phyloP scores from a whole-genome alignment of 2,797 vertebrate species.

The Atherinosoma microstoma region DNA sequence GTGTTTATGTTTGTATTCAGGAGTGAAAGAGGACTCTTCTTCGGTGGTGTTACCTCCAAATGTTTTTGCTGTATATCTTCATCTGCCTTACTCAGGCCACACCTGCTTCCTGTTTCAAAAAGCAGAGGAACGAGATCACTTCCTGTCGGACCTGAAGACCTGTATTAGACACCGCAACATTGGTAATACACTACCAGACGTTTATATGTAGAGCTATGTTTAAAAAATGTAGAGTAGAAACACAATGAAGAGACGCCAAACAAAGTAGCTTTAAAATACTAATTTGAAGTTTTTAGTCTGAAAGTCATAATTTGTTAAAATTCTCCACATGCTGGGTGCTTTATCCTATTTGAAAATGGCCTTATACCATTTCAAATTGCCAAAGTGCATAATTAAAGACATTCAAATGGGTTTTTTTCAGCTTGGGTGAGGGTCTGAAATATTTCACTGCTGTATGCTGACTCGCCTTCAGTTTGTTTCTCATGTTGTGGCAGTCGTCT shows the following conservation, averaged over 20 bases:
- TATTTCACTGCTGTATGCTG: background rate
- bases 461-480: conserved; percentile 5
- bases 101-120: conserved; percentile 87
- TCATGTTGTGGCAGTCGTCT: conserved; percentile 38
- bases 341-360: background rate
- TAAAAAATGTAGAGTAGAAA: no score
- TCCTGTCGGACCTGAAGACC: conserved; percentile 85
- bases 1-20: conserved; percentile 62
- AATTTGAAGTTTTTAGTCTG: no score
- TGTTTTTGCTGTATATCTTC: conserved; percentile 87
- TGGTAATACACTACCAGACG: conserved; percentile 70
- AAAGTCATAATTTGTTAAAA: background rate
- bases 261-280: background rate
- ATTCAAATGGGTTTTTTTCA: background rate
- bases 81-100: conserved; percentile 86
- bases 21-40: conserved; percentile 80
- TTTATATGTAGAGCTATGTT: background rate
- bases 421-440: background rate
- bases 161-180: conserved; percentile 89
- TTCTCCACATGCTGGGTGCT: background rate
- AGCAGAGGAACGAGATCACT: conserved; percentile 76
- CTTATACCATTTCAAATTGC: background rate
- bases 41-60: conserved; percentile 76
- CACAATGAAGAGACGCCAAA: background rate
- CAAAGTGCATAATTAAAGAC: background rate